Conservation (phyloP, 2,797 vertebrate species). For the Pristis pectinata region DNA sequence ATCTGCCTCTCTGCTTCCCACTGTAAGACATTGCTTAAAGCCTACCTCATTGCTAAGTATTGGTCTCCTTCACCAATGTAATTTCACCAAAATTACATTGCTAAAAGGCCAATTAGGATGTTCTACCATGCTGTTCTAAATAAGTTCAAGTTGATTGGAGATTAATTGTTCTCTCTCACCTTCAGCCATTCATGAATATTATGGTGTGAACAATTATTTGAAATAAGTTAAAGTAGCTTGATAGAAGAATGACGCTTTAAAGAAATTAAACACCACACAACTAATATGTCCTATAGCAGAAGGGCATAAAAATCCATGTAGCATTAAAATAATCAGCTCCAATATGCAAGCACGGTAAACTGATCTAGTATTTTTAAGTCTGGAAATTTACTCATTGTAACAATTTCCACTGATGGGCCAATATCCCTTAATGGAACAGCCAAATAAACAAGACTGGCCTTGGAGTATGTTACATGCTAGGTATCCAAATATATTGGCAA, state of each 20-base stretch:
- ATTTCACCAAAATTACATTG: neutral
- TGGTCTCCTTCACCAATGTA: neutral
- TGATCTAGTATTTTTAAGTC: neutral
- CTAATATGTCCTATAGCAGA: constrained; percentile 33
- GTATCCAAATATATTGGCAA: neutral
- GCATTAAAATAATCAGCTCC: neutral
- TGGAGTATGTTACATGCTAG: neutral
- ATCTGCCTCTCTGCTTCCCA: neutral
- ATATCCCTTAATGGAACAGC: neutral
- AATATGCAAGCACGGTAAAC: neutral
- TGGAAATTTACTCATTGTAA: neutral
- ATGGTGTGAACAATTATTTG: neutral
- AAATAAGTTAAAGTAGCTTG: neutral
- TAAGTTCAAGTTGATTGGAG: neutral
- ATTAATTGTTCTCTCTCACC: neutral
- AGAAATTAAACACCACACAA: neutral
- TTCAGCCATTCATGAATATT: neutral
- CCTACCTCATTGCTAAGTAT: neutral
- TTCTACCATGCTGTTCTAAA: neutral
- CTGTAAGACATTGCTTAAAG: neutral
- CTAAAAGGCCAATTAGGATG: neutral
- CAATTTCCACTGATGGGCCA: neutral
- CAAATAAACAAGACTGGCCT: neutral
- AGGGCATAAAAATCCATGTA: neutral
- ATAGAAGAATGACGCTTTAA: neutral